These are phyloP conservation scores for Ammospiza nelsoni DNA, from an alignment of 2,113 vertebrate genomes.

Conservation along the genomic window DNA sequence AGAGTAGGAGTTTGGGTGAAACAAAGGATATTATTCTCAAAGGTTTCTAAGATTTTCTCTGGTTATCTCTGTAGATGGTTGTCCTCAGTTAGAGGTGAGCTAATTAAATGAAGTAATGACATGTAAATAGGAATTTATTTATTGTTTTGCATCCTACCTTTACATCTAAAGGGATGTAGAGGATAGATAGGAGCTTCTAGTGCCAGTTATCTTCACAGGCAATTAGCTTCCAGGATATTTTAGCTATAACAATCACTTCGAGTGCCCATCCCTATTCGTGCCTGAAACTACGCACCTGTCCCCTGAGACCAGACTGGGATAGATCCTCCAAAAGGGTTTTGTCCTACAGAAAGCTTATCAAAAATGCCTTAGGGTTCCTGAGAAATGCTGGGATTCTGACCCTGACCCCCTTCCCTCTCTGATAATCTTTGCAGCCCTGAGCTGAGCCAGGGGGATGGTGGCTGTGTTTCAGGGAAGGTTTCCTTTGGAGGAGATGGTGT, in stretches of 20 bases:
- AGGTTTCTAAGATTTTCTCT: neutral
- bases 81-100: neutral
- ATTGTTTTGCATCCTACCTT: neutral
- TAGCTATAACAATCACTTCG: neutral
- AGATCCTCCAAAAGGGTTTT: neutral
- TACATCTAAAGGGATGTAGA: neutral
- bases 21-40: neutral
- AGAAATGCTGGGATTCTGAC: neutral
- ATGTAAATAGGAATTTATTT: neutral
- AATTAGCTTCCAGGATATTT: neutral
- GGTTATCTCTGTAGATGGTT: neutral
- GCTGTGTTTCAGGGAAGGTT: neutral
- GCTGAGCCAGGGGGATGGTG: fast-evolving
- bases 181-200: neutral
- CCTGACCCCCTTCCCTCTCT: neutral
- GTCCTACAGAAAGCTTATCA: neutral
- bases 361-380: neutral
- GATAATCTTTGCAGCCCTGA: neutral
- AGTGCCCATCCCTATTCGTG: neutral
- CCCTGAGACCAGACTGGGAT: neutral
- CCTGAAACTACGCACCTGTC: neutral
- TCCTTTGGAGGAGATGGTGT: neutral
- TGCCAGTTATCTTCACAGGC: neutral
- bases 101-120: neutral
- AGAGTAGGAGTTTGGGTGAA: neutral